Conservation (phyloP, 2,113 vertebrate genomes). For the Catagonus wagneri region DNA sequence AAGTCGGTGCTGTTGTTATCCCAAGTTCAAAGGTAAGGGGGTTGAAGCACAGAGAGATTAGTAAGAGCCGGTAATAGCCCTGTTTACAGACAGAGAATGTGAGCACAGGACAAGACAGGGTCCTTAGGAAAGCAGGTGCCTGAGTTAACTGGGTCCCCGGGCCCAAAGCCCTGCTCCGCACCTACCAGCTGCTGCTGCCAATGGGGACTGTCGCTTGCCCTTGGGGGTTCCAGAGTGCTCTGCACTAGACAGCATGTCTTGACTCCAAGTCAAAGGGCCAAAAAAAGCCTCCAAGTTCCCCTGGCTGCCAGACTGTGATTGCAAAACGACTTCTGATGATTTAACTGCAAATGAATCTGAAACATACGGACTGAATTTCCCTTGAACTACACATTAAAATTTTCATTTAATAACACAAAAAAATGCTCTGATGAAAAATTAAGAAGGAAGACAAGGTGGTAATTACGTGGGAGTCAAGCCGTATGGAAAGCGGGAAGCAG, state of each 20-base stretch:
- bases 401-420: constrained; percentile 68
- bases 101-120: not conserved
- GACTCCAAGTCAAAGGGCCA: constrained; percentile 59
- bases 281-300: constrained; percentile 18
- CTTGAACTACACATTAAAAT: constrained; percentile 61
- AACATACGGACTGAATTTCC: constrained; percentile 77
- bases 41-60: not conserved
- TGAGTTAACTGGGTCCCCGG: not conserved
- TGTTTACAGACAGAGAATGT: not conserved
- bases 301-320: constrained; percentile 75
- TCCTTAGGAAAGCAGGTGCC: not conserved
- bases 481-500: not conserved
- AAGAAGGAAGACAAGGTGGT: constrained; percentile 50
- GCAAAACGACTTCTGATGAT: constrained; percentile 78
- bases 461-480: not conserved
- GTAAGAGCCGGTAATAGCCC: not conserved
- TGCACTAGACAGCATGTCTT: not conserved
- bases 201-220: not conserved
- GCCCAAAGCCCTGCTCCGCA: not conserved
- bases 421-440: constrained; percentile 50
- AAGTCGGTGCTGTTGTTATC: not conserved
- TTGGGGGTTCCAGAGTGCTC: not conserved
- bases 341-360: constrained; percentile 81
- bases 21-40: not conserved
- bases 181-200: not conserved